Evolutionary conservation across 1,140 invertebrate species (phyloP).

Genomic region (Fopius arisanus): DNA sequence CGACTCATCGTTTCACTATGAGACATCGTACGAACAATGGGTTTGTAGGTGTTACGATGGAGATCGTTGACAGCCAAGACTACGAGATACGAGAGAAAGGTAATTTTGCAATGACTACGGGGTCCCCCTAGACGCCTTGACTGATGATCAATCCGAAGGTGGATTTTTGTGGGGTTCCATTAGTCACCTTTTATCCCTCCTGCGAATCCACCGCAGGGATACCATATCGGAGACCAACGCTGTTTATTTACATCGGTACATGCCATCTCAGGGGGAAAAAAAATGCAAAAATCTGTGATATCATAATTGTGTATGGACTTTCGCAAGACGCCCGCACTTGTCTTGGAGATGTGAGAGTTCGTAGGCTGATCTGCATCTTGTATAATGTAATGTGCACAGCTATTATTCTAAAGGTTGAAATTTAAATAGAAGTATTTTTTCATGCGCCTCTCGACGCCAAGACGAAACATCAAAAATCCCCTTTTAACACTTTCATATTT

Average conservation of each 20-base stretch:
- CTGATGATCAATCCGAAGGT: neutral
- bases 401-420: neutral
- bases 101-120: too few relatives aligned
- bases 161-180: neutral
- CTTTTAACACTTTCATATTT: neutral
- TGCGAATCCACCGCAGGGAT: neutral
- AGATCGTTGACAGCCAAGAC: too few relatives aligned
- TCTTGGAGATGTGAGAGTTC: neutral
- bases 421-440: neutral
- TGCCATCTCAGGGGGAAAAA: neutral
- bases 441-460: neutral
- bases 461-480: neutral
- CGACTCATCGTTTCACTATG: too few relatives aligned
- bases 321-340: neutral
- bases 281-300: neutral
- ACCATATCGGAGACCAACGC: neutral
- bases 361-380: conserved; percentile 3
- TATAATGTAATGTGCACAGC: neutral
- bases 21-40: too few relatives aligned
- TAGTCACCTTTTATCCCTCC: neutral
- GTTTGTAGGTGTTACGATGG: too few relatives aligned
- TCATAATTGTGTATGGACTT: neutral
- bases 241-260: neutral
- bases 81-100: too few relatives aligned
- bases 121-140: neutral